Conservation (phyloP, 2,797 vertebrate species). For the Lagocephalus sceleratus region DNA sequence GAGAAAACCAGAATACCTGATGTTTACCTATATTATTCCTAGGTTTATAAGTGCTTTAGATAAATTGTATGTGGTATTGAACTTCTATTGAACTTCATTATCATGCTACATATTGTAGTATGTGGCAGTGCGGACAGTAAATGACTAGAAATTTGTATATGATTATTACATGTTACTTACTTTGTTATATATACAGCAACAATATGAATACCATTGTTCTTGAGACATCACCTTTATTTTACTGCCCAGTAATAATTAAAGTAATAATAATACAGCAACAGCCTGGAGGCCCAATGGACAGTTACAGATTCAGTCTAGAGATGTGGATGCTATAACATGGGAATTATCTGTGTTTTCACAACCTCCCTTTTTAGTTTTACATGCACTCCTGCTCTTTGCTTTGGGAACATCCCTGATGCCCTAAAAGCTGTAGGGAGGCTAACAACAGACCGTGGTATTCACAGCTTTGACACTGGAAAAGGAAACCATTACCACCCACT, state of each 20-base stretch:
- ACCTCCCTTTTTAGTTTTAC: constrained; percentile 1
- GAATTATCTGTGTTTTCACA: constrained; percentile 2
- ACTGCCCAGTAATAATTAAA: too few species aligned
- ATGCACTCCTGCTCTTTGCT: constrained; percentile 5
- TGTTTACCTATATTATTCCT: too few species aligned
- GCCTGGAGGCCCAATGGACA: not conserved
- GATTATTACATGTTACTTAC: too few species aligned
- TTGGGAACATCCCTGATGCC: constrained; percentile 5
- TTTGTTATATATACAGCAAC: too few species aligned
- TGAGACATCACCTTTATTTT: not conserved
- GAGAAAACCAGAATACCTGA: too few species aligned
- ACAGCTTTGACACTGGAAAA: too few species aligned
- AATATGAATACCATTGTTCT: too few species aligned
- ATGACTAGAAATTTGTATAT: too few species aligned
- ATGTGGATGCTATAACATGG: not conserved
- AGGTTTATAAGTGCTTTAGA: not conserved
- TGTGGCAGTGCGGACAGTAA: too few species aligned
- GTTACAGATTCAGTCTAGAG: not conserved
- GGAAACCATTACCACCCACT: not conserved
- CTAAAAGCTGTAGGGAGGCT: constrained; percentile 2
- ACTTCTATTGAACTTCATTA: not conserved
- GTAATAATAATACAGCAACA: constrained; percentile 5
- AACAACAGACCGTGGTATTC: too few species aligned
- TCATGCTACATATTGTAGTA: too few species aligned
- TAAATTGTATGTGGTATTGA: not conserved